Evolutionary conservation across 1,140 invertebrate species (phyloP).

Genomic region (Anoplophora glabripennis): DNA sequence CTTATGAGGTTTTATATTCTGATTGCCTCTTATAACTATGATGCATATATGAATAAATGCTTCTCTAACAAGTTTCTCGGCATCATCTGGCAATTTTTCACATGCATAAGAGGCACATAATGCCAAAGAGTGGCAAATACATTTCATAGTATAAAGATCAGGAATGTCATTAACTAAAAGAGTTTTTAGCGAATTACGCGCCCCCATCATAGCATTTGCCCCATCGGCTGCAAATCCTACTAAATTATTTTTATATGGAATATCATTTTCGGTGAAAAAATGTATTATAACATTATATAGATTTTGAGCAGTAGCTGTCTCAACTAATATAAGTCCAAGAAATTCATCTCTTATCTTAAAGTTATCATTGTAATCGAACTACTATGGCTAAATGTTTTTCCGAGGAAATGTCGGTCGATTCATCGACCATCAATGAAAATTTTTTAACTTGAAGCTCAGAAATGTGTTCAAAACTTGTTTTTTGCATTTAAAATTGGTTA

Average conservation of each 20-base stretch:
- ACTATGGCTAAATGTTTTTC: slow-evolving; percentile 6
- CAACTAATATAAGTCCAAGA: slow-evolving; percentile 31
- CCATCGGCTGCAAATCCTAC: slow-evolving; percentile 47
- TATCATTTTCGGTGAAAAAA: slow-evolving; percentile 39
- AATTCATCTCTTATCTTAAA: slow-evolving; percentile 40
- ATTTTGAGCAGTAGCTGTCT: too few relatives aligned
- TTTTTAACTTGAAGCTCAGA: not conserved
- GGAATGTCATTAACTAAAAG: not conserved
- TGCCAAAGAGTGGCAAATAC: slow-evolving; percentile 8
- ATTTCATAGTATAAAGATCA: slow-evolving; percentile 10
- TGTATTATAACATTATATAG: too few relatives aligned
- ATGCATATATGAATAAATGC: too few relatives aligned
- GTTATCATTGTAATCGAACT: slow-evolving; percentile 1
- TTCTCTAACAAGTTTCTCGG: not conserved
- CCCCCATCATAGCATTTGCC: slow-evolving; percentile 45
- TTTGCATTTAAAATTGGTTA: too few relatives aligned
- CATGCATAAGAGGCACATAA: slow-evolving; percentile 5
- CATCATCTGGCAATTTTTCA: slow-evolving; percentile 5
- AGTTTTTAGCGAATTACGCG: slow-evolving; percentile 34
- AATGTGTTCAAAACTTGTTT: not conserved
- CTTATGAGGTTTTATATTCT: too few relatives aligned
- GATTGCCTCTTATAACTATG: too few relatives aligned
- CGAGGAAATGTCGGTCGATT: slow-evolving; percentile 10
- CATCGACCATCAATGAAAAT: slow-evolving; percentile 13
- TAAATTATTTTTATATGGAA: slow-evolving; percentile 45